phyloP scores from a whole-genome alignment of 2,888 invertebrate genomes.

The Drosophila limbata region DNA sequence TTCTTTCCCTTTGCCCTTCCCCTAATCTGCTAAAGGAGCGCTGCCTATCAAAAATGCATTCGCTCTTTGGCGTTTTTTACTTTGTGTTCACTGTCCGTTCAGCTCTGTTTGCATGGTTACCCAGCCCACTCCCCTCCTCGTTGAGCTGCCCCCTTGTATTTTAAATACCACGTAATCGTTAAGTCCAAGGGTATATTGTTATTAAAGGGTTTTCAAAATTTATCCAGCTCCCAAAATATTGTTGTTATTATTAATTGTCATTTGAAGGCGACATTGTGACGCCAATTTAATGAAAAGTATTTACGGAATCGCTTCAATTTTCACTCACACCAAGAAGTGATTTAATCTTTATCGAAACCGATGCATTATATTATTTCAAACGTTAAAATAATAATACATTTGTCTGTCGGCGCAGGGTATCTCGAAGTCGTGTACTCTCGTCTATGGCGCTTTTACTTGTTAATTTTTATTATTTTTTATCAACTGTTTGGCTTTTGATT shows the following conservation, averaged over 20 bases:
- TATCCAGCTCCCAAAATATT: too few relatives aligned
- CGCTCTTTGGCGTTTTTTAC: constrained; percentile 15
- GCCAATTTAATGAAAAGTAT: too few relatives aligned
- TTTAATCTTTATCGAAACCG: too few relatives aligned
- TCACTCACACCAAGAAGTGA: too few relatives aligned
- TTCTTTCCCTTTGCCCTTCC: not conserved
- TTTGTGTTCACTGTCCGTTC: constrained; percentile 18
- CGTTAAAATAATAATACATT: too few relatives aligned
- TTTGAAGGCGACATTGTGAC: too few relatives aligned
- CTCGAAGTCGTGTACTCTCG: not conserved
- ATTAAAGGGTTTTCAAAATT: too few relatives aligned
- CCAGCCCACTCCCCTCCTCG: too few relatives aligned
- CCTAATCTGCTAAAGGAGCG: not conserved
- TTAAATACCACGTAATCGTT: not conserved
- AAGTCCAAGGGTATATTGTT: not conserved
- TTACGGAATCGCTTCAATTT: too few relatives aligned
- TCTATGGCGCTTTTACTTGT: not conserved
- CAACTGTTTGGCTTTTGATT: constrained; percentile 20
- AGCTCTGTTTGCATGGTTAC: constrained; percentile 16
- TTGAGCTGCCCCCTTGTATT: too few relatives aligned
- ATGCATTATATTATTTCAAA: too few relatives aligned
- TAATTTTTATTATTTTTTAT: not conserved
- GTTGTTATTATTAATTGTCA: too few relatives aligned
- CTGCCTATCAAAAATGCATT: constrained; percentile 46
- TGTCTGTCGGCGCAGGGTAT: not conserved